Evolutionary conservation across 2,888 invertebrate genomes (phyloP).

Genomic region (Tanypteryx hageni): DNA sequence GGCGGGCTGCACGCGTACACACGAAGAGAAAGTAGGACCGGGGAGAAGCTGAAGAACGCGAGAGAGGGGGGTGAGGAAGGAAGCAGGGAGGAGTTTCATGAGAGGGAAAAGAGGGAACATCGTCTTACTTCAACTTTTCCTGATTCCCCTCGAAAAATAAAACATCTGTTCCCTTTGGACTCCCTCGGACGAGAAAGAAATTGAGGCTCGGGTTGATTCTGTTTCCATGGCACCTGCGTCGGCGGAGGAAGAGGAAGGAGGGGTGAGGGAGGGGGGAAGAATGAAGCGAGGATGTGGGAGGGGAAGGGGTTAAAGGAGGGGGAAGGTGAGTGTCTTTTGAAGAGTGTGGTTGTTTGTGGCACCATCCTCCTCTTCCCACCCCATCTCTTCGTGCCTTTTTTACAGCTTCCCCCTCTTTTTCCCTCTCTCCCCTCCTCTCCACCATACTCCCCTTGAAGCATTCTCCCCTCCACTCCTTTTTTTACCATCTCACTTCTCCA

Average conservation of each 20-base stretch:
- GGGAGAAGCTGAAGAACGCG: background rate
- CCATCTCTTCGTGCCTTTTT: background rate
- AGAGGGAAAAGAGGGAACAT: background rate
- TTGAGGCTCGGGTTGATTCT: conserved; percentile 19
- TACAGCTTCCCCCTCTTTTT: background rate
- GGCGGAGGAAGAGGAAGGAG: background rate
- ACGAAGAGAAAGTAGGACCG: too few relatives aligned
- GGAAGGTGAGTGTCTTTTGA: background rate
- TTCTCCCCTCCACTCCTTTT: background rate
- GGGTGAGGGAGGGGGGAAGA: background rate
- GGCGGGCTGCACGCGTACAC: background rate
- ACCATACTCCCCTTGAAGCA: background rate
- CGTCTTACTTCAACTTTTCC: conserved; percentile 20
- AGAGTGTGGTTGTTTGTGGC: background rate
- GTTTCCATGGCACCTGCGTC: conserved; percentile 7
- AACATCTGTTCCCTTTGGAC: background rate
- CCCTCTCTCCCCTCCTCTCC: background rate
- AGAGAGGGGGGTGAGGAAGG: too few relatives aligned
- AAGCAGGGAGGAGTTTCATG: too few relatives aligned
- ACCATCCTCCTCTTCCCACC: background rate
- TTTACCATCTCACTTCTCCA: background rate
- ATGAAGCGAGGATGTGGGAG: background rate
- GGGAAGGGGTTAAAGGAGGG: background rate
- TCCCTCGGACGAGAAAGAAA: conserved; percentile 31
- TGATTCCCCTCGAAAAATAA: conserved; percentile 1